Evolutionary conservation across 1,140 invertebrate genomes (phyloP), one percentile per base, ranked within the genome.

Genomic region (Saccostrea glomerata): DNA sequence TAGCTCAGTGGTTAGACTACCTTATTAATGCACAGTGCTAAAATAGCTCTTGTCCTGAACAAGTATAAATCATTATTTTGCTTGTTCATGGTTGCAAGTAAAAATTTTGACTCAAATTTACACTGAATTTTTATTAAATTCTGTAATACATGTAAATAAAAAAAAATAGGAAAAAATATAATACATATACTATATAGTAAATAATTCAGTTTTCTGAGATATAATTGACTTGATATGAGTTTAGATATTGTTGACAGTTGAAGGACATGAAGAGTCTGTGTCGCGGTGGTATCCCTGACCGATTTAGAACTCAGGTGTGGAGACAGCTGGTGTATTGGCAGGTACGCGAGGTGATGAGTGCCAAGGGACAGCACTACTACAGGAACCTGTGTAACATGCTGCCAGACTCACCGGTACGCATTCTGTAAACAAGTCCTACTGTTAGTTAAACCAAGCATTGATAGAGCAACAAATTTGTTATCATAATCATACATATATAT

Each of bases 331-430:
- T 96, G 17, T 89, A 95, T 54, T 92, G 93, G 83, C 93, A 95
- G 89, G 93, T 96, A 12, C 85, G 90, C 7, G 95, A 96, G 87
- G 89, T 96, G 3, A 94, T 95, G 83, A 89, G 93, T 82, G 93
- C 94, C 11, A 96, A 95, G 91, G 96, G 96, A 58, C 93, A 93
- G 9, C 94, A 96, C 88, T 96, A 96, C 89, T 96, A 94, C 90
- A 93, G 94, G 54, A 95, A 95, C 87, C 91, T 96, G 6, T 95
- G 95, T 89, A 95, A 93, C 87, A 91, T 93, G 83, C 90, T 94
- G 30, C 92, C 95, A 15, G 95, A 95, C 87, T 94, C 95, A 23
- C 95, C 95, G 84, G 95, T 96, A 92, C 91, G 92, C 89, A 13
- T 55, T n/a, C 9, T 47, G 20, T 58, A 13, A 20, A n/a, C n/a